Conservation (phyloP, 2,888 invertebrate genomes). For the Hirudinaria manillensis region DNA sequence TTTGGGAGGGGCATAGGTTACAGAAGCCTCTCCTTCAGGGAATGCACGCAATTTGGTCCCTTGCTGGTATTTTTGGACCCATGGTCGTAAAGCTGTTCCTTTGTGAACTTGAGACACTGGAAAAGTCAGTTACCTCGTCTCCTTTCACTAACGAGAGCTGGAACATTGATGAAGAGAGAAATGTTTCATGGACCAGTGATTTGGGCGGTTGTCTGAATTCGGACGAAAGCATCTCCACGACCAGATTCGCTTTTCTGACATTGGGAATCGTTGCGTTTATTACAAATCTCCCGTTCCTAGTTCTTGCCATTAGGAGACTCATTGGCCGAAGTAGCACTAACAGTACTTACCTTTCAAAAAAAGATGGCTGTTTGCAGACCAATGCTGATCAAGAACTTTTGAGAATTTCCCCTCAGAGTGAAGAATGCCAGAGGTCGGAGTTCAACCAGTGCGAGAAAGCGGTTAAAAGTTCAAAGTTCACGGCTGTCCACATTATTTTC, state of each 20-base stretch:
- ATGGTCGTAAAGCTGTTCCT: conserved; percentile 34
- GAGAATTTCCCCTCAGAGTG: not conserved
- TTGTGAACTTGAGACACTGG: conserved; percentile 21
- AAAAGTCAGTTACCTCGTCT: not conserved
- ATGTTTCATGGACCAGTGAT: not conserved
- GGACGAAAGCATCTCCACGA: not conserved
- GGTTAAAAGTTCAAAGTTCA: not conserved
- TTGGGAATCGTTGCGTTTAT: conserved; percentile 23
- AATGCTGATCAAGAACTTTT: not conserved
- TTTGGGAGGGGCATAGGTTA: conserved; percentile 31
- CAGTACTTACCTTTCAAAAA: not conserved
- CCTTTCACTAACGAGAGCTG: not conserved
- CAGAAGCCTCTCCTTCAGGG: conserved; percentile 33
- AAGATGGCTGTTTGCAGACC: not conserved
- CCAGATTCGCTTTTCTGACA: conserved; percentile 31
- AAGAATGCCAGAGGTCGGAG: not conserved
- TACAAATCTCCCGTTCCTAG: conserved; percentile 14
- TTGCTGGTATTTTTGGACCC: conserved; percentile 35
- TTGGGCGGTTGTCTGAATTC: not conserved
- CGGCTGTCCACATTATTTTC: conserved; percentile 19
- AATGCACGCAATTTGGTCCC: conserved; percentile 34
- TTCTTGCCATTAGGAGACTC: conserved; percentile 11
- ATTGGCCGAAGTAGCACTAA: not conserved
- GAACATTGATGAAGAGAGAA: not conserved
- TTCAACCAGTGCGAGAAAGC: not conserved